Percentiles rank a stretch among this genome's conserved stretches.
Conservation (phyloP, 1,140 invertebrate genomes). For the Fopius arisanus region DNA sequence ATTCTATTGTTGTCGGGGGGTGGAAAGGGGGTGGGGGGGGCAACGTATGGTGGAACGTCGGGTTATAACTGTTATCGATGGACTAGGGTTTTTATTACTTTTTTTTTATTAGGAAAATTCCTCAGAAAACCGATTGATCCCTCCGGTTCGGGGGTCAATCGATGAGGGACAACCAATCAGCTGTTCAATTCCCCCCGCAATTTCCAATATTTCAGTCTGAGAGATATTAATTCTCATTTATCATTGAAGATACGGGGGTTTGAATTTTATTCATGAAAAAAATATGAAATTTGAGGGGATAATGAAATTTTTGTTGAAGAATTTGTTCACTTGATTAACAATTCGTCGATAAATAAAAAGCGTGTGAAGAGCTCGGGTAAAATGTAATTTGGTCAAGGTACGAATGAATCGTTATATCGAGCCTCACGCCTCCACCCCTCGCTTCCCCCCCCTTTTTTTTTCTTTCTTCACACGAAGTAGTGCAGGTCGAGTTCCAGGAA, state of each 20-base stretch:
- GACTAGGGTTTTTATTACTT: neutral
- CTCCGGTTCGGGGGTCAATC: too few species aligned
- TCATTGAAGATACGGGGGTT: too few species aligned
- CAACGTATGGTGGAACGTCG: neutral
- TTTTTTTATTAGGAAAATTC: too few species aligned
- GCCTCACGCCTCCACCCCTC: neutral
- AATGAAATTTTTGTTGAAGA: too few species aligned
- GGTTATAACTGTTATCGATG: neutral
- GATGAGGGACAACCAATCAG: too few species aligned
- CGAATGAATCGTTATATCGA: slow-evolving; percentile 6
- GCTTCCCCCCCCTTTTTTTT: neutral
- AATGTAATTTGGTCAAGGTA: slow-evolving; percentile 4
- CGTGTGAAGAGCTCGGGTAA: neutral
- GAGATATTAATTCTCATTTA: too few species aligned
- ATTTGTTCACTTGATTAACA: too few species aligned
- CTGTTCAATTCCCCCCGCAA: too few species aligned
- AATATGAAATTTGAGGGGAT: too few species aligned
- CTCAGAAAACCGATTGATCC: too few species aligned
- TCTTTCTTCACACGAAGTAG: slow-evolving; percentile 16
- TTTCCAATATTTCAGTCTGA: too few species aligned
- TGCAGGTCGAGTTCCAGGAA: slow-evolving; percentile 33
- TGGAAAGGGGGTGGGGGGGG: neutral
- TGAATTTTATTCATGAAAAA: too few species aligned
- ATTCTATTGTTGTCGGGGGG: neutral
- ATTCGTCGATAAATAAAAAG: neutral